A percentile compares a stretch with the other conserved stretches of the same genome.
phyloP scores from a whole-genome alignment of 2,113 vertebrate genomes.

The Globicephala melas region DNA sequence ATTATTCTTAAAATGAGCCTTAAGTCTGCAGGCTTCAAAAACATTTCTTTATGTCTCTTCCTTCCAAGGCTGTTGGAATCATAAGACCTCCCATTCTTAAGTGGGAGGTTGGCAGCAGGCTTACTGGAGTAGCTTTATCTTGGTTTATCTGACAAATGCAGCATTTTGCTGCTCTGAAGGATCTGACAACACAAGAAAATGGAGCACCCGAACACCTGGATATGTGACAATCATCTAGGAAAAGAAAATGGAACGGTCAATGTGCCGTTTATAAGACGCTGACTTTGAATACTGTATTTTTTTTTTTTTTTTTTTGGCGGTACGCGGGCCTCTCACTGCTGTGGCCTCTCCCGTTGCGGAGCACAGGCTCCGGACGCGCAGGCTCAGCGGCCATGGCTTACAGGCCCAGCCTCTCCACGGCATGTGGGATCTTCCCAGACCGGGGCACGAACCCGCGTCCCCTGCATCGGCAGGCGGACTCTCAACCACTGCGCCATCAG shows the following conservation, averaged over 20 bases:
- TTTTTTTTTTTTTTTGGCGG: no score
- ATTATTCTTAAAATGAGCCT: background rate
- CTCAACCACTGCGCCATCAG: no score
- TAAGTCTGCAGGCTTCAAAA: background rate
- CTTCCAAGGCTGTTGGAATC: background rate
- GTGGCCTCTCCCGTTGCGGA: no score
- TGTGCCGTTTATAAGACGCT: background rate
- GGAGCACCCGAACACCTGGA: background rate
- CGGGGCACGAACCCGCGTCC: no score
- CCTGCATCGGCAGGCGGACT: no score
- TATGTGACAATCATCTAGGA: background rate
- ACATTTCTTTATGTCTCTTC: background rate
- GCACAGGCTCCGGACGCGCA: no score
- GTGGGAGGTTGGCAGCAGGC: background rate
- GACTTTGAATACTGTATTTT: background rate
- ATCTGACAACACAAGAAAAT: background rate
- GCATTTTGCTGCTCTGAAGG: background rate
- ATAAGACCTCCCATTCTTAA: background rate
- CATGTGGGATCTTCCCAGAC: no score
- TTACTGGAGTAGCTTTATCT: background rate
- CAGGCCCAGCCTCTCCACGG: accelerated
- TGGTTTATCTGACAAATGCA: background rate
- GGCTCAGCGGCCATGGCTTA: no score
- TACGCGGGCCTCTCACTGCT: no score
- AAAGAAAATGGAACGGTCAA: background rate